Conservation (phyloP, 2,888 invertebrate species). For the Acanthopleura granulata region DNA sequence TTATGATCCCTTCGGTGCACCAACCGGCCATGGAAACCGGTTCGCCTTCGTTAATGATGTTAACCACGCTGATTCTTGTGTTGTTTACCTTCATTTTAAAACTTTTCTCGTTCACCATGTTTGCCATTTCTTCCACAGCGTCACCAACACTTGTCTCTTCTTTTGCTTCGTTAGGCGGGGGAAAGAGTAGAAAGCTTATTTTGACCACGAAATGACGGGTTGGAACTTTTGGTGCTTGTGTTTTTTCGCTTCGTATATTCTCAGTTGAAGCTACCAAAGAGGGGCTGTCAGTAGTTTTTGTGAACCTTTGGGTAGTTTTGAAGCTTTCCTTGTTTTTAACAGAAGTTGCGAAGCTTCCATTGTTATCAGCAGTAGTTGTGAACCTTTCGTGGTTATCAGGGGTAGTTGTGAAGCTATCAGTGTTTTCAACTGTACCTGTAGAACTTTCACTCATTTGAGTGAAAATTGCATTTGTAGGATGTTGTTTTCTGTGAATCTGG, state of each 20-base stretch:
- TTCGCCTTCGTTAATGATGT: constrained; percentile 29
- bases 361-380: neutral
- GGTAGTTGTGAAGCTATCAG: neutral
- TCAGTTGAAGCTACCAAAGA: neutral
- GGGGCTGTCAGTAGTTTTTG: neutral
- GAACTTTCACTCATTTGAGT: neutral
- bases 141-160: constrained; percentile 36
- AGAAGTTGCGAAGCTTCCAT: neutral
- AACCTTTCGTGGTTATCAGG: neutral
- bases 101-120: constrained; percentile 36
- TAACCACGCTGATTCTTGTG: constrained; percentile 42
- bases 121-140: constrained; percentile 42
- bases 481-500: too few species aligned
- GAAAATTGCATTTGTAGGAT: neutral
- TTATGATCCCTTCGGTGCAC: constrained; percentile 34
- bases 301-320: neutral
- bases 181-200: constrained; percentile 42
- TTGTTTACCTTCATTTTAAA: constrained; percentile 52
- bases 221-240: too few species aligned
- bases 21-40: constrained; percentile 32
- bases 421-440: neutral
- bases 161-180: constrained; percentile 32
- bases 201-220: neutral
- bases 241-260: neutral
- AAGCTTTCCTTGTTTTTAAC: neutral